Evolutionary conservation across 2,113 vertebrate genomes (phyloP).

Genomic region (Sebastes schlegelii): DNA sequence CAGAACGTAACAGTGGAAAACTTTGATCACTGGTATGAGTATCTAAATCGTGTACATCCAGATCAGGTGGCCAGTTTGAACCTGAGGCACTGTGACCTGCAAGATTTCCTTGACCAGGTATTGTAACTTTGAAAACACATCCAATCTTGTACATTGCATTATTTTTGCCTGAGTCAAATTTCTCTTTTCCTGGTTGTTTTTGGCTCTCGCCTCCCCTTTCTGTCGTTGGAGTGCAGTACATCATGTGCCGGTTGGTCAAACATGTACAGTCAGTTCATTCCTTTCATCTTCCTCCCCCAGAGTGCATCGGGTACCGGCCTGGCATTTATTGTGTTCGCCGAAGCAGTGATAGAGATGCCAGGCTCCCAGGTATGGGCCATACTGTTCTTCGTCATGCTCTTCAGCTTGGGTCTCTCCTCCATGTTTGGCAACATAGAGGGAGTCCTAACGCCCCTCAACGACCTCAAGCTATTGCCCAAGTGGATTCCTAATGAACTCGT

Average conservation of each 20-base stretch:
- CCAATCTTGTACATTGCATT: background rate
- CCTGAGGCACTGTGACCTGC: constrained; percentile 84
- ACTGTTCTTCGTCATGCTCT: constrained; percentile 94
- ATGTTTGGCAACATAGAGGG: constrained; percentile 95
- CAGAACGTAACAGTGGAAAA: constrained; percentile 85
- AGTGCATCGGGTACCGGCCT: constrained; percentile 91
- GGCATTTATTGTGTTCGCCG: constrained; percentile 92
- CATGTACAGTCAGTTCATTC: constrained; percentile 67
- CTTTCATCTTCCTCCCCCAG: constrained; percentile 73
- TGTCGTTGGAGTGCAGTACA: constrained; percentile 43
- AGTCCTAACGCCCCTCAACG: constrained; percentile 87
- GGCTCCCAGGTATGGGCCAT: constrained; percentile 90
- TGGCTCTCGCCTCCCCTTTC: background rate
- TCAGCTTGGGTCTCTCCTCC: constrained; percentile 91
- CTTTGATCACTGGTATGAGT: constrained; percentile 77
- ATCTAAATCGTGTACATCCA: constrained; percentile 79
- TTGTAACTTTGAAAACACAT: background rate
- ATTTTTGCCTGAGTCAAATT: background rate
- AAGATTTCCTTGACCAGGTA: constrained; percentile 91
- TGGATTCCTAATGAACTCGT: constrained; percentile 77
- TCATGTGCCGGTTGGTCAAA: constrained; percentile 84
- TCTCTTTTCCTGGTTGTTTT: background rate
- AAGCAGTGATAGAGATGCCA: constrained; percentile 90
- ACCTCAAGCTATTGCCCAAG: constrained; percentile 85
- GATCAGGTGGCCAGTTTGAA: constrained; percentile 70